Percentiles rank a stretch among this genome's conserved stretches.
Conservation (phyloP, 2,797 vertebrate species). For the Cyclura pinguis region DNA sequence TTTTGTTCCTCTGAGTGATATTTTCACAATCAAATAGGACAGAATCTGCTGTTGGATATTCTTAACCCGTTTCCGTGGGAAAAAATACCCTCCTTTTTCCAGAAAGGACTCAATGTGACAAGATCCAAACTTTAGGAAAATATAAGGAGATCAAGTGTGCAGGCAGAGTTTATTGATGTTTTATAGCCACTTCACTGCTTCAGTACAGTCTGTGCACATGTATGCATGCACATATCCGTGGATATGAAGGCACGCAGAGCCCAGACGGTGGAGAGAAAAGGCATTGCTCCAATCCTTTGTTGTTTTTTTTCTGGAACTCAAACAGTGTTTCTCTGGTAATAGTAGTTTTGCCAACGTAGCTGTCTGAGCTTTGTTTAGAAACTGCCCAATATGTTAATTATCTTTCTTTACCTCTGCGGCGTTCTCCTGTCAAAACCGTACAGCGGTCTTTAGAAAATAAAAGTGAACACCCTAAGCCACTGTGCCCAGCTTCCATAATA, state of each 20-base stretch:
- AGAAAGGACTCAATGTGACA: background rate
- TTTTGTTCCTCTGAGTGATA: background rate
- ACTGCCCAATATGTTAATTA: conserved; percentile 88
- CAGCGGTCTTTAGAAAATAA: conserved; percentile 87
- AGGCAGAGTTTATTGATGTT: background rate
- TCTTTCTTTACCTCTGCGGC: conserved; percentile 85
- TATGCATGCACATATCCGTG: background rate
- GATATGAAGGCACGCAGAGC: background rate
- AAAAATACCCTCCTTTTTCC: background rate
- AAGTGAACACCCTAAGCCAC: conserved; percentile 80
- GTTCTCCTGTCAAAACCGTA: conserved; percentile 87
- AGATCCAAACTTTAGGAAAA: background rate
- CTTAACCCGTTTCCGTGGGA: fast-evolving
- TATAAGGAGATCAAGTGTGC: fast-evolving
- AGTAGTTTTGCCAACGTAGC: conserved; percentile 60
- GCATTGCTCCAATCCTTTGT: conserved; percentile 47
- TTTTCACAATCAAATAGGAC: conserved; percentile 32
- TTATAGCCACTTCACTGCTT: background rate
- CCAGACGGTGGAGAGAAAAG: background rate
- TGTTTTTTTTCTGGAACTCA: conserved; percentile 37
- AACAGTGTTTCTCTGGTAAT: conserved; percentile 30
- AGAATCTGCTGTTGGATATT: fast-evolving
- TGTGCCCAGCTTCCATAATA: conserved; percentile 77
- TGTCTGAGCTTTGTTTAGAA: conserved; percentile 80
- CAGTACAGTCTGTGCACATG: background rate